phyloP scores from a whole-genome alignment of 2,888 invertebrate species.

The Digitonthophagus gazella region DNA sequence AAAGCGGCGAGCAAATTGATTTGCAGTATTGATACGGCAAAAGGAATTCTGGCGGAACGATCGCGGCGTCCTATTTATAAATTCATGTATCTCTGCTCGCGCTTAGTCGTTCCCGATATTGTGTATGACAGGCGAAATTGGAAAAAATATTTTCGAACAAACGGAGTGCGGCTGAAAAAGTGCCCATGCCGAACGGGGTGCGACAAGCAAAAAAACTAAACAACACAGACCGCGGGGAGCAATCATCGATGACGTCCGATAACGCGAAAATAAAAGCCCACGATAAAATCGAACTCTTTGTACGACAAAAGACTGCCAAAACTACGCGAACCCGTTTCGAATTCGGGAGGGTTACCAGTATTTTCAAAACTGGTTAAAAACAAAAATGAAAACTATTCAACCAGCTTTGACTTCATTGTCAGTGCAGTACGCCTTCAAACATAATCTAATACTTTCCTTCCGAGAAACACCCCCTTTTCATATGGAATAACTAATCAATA shows the following conservation, averaged over 20 bases:
- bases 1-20: conserved; percentile 10
- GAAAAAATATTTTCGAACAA: conserved; percentile 17
- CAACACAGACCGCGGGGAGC: conserved; percentile 11
- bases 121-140: conserved; percentile 13
- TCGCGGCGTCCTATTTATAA: conserved; percentile 17
- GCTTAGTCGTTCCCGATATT: conserved; percentile 10
- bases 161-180: neutral
- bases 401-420: too few species aligned
- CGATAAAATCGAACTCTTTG: neutral
- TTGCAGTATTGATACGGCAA: conserved; percentile 14
- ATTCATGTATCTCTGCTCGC: conserved; percentile 18
- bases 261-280: neutral
- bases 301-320: neutral
- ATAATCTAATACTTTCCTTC: too few species aligned
- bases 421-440: too few species aligned
- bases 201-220: conserved; percentile 11
- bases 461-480: neutral
- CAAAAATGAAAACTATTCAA: neutral
- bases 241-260: conserved; percentile 14
- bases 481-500: neutral
- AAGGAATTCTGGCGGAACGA: conserved; percentile 12
- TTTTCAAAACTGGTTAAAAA: neutral
- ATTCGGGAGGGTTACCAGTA: neutral
- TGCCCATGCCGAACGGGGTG: neutral
- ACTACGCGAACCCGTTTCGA: neutral